Conservation (phyloP, 2,113 vertebrate genomes). For the Rhinolophus ferrumequinum region DNA sequence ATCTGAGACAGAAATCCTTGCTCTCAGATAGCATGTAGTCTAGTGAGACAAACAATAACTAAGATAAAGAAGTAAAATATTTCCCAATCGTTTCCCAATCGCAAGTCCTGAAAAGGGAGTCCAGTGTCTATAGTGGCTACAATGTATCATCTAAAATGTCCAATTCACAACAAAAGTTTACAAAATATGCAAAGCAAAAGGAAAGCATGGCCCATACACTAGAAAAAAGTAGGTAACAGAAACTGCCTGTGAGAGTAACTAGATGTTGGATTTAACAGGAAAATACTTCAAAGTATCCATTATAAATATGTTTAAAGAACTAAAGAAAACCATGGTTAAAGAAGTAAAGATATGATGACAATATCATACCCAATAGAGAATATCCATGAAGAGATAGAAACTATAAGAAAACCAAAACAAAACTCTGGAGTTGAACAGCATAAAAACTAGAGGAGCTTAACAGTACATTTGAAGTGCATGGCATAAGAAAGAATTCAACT, state of each 20-base stretch:
- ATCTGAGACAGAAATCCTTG: background rate
- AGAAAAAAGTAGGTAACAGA: background rate
- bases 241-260: background rate
- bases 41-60: background rate
- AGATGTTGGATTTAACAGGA: background rate
- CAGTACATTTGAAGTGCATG: background rate
- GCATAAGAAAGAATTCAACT: background rate
- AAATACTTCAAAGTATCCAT: background rate
- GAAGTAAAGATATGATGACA: background rate
- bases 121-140: background rate
- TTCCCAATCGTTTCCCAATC: background rate
- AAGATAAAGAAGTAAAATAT: background rate
- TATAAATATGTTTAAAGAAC: background rate
- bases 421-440: background rate
- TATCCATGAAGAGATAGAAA: background rate
- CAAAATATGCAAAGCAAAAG: background rate
- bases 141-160: background rate
- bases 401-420: background rate
- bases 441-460: background rate
- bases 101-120: background rate
- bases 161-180: background rate
- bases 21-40: background rate
- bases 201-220: background rate
- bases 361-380: background rate
- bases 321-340: background rate